Evolutionary conservation across 92 coral and sea anemone genomes (phyloP).

Genomic region (Bergia puertoricense): DNA sequence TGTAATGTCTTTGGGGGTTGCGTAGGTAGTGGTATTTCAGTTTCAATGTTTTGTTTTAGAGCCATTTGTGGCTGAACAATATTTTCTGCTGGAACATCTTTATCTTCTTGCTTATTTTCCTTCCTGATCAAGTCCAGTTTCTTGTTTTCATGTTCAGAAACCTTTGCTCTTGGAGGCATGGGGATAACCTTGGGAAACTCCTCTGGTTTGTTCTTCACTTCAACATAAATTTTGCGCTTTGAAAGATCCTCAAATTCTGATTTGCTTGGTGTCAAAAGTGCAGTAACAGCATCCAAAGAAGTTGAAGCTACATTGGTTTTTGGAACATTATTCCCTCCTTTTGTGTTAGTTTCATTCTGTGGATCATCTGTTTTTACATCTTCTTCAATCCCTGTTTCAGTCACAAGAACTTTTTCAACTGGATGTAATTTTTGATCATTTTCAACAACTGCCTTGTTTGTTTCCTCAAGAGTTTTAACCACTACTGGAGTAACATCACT

Average conservation of each 20-base stretch:
- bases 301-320: background rate
- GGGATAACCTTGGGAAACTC: conserved; percentile 23
- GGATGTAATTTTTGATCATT: conserved; percentile 7
- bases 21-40: background rate
- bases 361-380: background rate
- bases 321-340: background rate
- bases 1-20: conserved; percentile 35
- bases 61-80: conserved; percentile 1
- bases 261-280: background rate
- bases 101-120: background rate
- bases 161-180: conserved; percentile 14
- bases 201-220: conserved; percentile 29
- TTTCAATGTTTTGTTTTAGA: conserved; percentile 20
- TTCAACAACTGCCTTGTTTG: conserved; percentile 4
- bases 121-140: background rate
- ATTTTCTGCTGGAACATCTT: background rate
- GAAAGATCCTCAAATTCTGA: conserved; percentile 27
- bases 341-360: background rate
- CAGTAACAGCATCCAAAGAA: background rate
- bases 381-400: background rate
- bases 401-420: background rate
- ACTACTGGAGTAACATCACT: background rate
- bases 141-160: background rate
- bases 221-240: conserved; percentile 35
- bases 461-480: conserved; percentile 9